Evolutionary conservation across 2,113 vertebrate species (phyloP).

Genomic region (Anolis sagrei): DNA sequence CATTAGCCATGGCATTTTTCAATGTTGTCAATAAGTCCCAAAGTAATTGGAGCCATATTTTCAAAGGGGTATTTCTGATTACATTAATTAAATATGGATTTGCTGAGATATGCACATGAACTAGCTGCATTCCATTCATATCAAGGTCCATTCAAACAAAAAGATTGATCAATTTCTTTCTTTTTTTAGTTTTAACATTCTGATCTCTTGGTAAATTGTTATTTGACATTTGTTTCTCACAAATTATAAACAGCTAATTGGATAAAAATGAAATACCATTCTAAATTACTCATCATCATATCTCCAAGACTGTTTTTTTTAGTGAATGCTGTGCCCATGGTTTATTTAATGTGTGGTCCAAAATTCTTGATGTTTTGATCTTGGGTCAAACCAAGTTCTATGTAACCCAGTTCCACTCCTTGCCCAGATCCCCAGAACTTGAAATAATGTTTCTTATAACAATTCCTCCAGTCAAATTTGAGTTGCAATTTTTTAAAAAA

Average conservation of each 20-base stretch:
- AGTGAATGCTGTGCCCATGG: background rate
- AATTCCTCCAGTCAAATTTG: too few species aligned
- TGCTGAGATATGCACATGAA: background rate
- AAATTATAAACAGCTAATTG: background rate
- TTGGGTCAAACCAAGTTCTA: background rate
- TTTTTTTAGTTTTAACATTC: background rate
- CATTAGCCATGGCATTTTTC: conserved; percentile 9
- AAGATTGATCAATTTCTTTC: background rate
- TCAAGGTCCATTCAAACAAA: background rate
- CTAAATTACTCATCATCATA: background rate
- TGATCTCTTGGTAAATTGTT: background rate
- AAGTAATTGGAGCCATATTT: conserved; percentile 21
- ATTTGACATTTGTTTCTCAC: background rate
- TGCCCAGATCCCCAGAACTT: background rate
- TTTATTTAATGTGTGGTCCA: background rate
- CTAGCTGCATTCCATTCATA: background rate
- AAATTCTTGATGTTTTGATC: background rate
- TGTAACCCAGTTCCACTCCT: background rate
- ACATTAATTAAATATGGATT: conserved; percentile 26
- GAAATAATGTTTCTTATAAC: too few species aligned
- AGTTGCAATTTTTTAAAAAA: too few species aligned
- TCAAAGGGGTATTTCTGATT: conserved; percentile 17
- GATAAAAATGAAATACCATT: background rate
- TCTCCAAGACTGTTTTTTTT: background rate
- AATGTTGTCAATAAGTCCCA: conserved; percentile 13